phyloP scores from a whole-genome alignment of 2,113 vertebrate genomes.

The Haemorhous mexicanus region DNA sequence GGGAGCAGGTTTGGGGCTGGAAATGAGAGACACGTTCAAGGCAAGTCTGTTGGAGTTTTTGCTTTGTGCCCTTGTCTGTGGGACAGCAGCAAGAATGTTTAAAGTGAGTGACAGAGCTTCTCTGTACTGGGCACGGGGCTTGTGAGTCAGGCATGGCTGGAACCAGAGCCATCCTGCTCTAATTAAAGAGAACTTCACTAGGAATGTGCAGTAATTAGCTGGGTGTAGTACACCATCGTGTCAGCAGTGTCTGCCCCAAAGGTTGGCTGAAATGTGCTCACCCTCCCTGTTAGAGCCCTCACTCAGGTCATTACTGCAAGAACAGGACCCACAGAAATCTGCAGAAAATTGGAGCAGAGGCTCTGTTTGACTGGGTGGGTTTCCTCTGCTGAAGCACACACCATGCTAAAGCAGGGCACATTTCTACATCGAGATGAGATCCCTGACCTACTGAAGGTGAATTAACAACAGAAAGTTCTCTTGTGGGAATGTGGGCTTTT shows the following conservation, averaged over 20 bases:
- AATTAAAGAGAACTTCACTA: constrained; percentile 57
- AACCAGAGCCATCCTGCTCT: constrained; percentile 48
- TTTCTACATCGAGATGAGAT: background rate
- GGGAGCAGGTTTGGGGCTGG: background rate
- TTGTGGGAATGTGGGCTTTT: background rate
- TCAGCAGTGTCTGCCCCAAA: constrained; percentile 1
- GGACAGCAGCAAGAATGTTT: background rate
- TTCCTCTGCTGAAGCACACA: background rate
- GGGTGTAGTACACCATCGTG: background rate
- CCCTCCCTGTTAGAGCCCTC: constrained; percentile 10
- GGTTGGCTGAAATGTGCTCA: constrained; percentile 13
- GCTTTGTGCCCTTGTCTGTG: background rate
- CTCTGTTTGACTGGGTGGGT: constrained; percentile 8
- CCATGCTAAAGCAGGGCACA: background rate
- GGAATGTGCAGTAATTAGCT: constrained; percentile 61
- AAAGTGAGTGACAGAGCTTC: background rate
- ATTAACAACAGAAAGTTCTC: background rate
- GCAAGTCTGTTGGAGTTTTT: background rate
- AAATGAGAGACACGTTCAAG: background rate
- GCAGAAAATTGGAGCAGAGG: constrained; percentile 5
- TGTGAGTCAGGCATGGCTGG: constrained; percentile 18
- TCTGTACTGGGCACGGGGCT: background rate
- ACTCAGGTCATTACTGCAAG: background rate
- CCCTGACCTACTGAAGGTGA: background rate
- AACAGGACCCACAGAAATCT: constrained; percentile 29